These are phyloP conservation scores for Alectura lathami DNA, from an alignment of 2,113 vertebrate species.

Conservation along the genomic window DNA sequence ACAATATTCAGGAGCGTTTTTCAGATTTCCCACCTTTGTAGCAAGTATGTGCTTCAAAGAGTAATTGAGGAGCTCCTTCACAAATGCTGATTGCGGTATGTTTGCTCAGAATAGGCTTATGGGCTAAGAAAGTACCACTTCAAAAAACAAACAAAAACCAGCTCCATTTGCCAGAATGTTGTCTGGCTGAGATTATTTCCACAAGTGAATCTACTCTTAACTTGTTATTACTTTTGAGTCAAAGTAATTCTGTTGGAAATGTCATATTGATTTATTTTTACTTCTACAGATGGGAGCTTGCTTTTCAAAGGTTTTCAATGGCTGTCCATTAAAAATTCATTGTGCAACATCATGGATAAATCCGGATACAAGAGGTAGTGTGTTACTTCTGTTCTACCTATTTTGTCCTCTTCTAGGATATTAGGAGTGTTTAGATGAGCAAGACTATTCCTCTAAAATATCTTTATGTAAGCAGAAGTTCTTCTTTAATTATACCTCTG, in stretches of 20 bases:
- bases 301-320: slow-evolving; percentile 99
- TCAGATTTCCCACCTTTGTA: not conserved
- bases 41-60: not conserved
- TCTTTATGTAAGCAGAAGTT: not conserved
- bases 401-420: not conserved
- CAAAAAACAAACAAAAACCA: not conserved
- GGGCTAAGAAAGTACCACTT: not conserved
- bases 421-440: not conserved
- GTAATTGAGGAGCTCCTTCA: not conserved
- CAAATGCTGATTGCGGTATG: not conserved
- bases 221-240: not conserved
- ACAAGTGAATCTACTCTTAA: not conserved
- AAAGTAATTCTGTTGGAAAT: not conserved
- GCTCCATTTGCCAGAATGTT: not conserved
- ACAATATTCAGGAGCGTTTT: not conserved
- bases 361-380: slow-evolving; percentile 94
- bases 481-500: not conserved
- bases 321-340: slow-evolving; percentile 96
- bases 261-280: not conserved
- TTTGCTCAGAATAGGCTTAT: not conserved
- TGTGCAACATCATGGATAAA: slow-evolving; percentile 99
- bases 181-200: not conserved
- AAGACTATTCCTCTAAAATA: not conserved
- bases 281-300: slow-evolving; percentile 94
- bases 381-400: not conserved